A percentile compares a stretch with the other conserved stretches of the same genome.
phyloP scores from a whole-genome alignment of 2,797 vertebrate species.

The Scolopax bukidnonensis region DNA sequence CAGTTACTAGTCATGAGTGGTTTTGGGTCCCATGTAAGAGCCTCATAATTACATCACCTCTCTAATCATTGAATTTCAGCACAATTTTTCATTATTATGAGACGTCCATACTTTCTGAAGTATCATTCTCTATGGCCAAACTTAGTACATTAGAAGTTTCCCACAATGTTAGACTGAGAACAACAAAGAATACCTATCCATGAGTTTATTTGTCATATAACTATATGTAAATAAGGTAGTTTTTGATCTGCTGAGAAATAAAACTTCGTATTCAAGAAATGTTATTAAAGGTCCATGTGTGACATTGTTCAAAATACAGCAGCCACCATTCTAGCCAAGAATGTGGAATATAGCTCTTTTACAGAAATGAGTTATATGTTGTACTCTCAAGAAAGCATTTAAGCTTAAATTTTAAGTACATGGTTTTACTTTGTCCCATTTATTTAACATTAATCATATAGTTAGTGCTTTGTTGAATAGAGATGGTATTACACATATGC shows the following conservation, averaged over 20 bases:
- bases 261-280: neutral
- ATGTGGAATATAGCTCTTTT: neutral
- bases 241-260: neutral
- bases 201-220: neutral
- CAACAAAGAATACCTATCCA: neutral
- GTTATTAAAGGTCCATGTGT: neutral
- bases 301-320: neutral
- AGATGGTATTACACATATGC: conserved; percentile 9
- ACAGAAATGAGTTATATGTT: conserved; percentile 17
- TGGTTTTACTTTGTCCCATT: conserved; percentile 38
- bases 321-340: neutral
- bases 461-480: neutral
- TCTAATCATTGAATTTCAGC: neutral
- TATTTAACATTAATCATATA: conserved; percentile 42
- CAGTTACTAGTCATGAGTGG: neutral
- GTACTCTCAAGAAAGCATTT: conserved; percentile 4
- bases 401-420: conserved; percentile 37
- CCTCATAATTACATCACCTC: neutral
- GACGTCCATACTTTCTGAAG: neutral
- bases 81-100: neutral
- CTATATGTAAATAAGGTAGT: neutral
- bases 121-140: neutral
- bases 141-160: neutral
- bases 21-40: neutral
- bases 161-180: neutral